Evolutionary conservation across 2,888 invertebrate genomes (phyloP), one percentile per base, ranked within the genome.

Genomic region (Timandra comae): DNA sequence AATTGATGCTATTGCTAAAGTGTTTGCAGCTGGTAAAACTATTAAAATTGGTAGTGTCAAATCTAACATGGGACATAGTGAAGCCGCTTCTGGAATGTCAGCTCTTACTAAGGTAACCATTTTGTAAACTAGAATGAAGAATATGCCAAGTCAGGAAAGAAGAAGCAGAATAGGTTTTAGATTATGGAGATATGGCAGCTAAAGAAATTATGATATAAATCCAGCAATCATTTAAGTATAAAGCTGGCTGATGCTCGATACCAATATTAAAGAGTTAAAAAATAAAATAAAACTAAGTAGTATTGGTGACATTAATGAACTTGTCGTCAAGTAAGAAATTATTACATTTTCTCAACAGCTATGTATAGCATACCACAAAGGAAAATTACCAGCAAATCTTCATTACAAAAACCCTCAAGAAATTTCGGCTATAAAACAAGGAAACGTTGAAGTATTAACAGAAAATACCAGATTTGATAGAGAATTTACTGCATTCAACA

Each of bases 31-130:
- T 25, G 66, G 76, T 21, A 85, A 82, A 16, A 79, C 88, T 3
- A 68, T 91, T 1, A 78, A 87, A 46, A 81, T 91, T 40, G 78
- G 78, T 11, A 50, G 68, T 31, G 69, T 78, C 1, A 77, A 74
- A 38, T 75, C 76, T 2, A 76, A 76, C 34, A 74, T 76, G 71
- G 78, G 78, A 0, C 50, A 73, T 25, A 63, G 68, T 25, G 75
- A 78, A 30, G 40, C 69, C 1, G 73, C 63, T 3, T 72, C 75
- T 1, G 77, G 73, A 19, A 52, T 88, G 3, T 87, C 88, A 40
- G 77, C 88, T 12, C 45, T 90, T 12, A 85, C 86, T 8, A 90
- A 90, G 74, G 87, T 76, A 52, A n/a, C n/a, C n/a, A n/a, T n/a
- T n/a, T n/a, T n/a, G n/a, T n/a, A n/a, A n/a, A n/a, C n/a, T n/a